Evolutionary conservation across 2,888 invertebrate species (phyloP).

Genomic region (Neoitamus cyanurus): DNA sequence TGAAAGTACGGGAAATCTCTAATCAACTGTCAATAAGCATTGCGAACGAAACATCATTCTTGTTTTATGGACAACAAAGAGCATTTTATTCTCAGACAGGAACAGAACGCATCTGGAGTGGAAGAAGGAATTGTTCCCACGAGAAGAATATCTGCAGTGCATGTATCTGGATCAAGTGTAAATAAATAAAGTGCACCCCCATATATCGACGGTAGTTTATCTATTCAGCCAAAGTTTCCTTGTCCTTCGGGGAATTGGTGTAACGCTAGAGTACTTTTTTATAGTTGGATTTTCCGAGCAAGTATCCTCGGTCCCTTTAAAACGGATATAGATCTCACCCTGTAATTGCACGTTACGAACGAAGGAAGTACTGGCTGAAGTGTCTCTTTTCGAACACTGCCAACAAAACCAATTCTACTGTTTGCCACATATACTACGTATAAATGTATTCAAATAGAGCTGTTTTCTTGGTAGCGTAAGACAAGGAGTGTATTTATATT

Average conservation of each 20-base stretch:
- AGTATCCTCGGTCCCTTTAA: not conserved
- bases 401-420: too few relatives aligned
- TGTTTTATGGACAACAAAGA: conserved; percentile 2
- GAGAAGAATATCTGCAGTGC: not conserved
- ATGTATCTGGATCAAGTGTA: not conserved
- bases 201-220: not conserved
- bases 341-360: not conserved
- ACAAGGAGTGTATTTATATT: not conserved
- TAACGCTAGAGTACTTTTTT: not conserved
- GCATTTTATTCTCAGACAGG: not conserved
- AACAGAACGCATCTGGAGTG: not conserved
- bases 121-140: not conserved
- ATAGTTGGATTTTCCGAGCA: not conserved
- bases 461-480: not conserved
- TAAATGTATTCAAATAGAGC: not conserved
- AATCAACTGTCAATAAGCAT: conserved; percentile 5
- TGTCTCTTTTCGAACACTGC: not conserved
- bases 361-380: not conserved
- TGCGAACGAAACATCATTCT: not conserved
- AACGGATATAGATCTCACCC: not conserved
- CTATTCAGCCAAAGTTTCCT: conserved; percentile 7
- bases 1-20: not conserved
- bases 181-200: conserved; percentile 15
- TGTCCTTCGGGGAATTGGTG: conserved; percentile 22
- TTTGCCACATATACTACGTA: not conserved